phyloP scores from a whole-genome alignment of 2,888 invertebrate species.

The Lithophane semibrunnea region DNA sequence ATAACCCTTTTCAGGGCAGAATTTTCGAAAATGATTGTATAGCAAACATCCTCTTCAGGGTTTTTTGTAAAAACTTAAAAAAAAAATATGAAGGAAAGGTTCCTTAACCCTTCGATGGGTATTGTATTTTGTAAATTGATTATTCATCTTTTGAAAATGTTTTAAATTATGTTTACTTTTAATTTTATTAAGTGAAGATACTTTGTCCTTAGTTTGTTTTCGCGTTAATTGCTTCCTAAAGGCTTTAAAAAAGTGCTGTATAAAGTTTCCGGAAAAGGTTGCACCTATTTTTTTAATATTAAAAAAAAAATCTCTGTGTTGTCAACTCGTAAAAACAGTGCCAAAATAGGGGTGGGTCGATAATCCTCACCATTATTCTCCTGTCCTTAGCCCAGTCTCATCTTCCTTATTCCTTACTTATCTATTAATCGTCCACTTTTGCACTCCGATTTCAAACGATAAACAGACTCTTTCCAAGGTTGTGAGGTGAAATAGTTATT shows the following conservation, averaged over 20 bases:
- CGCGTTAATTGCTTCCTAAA: neutral
- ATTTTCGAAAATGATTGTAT: constrained; percentile 8
- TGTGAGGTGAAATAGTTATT: too few relatives aligned
- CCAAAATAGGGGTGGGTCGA: too few relatives aligned
- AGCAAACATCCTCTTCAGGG: neutral
- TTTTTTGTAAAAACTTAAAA: neutral
- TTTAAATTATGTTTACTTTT: neutral
- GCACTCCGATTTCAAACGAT: too few relatives aligned
- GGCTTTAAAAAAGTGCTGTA: neutral
- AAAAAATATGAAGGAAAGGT: neutral
- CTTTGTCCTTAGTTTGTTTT: neutral
- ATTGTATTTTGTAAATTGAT: constrained; percentile 8
- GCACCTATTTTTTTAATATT: too few relatives aligned
- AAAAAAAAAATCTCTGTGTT: too few relatives aligned
- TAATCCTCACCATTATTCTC: too few relatives aligned
- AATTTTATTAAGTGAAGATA: constrained; percentile 7
- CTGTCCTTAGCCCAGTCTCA: too few relatives aligned
- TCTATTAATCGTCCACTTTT: too few relatives aligned
- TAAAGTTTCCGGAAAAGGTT: neutral
- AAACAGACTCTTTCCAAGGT: too few relatives aligned
- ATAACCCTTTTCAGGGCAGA: neutral
- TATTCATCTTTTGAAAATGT: constrained; percentile 3
- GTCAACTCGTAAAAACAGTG: too few relatives aligned
- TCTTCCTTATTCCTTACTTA: too few relatives aligned
- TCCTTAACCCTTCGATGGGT: neutral